A percentile compares a stretch with the other conserved stretches of the same genome.
phyloP scores from a whole-genome alignment of 2,888 invertebrate genomes.

The Clistopyga incitator region DNA sequence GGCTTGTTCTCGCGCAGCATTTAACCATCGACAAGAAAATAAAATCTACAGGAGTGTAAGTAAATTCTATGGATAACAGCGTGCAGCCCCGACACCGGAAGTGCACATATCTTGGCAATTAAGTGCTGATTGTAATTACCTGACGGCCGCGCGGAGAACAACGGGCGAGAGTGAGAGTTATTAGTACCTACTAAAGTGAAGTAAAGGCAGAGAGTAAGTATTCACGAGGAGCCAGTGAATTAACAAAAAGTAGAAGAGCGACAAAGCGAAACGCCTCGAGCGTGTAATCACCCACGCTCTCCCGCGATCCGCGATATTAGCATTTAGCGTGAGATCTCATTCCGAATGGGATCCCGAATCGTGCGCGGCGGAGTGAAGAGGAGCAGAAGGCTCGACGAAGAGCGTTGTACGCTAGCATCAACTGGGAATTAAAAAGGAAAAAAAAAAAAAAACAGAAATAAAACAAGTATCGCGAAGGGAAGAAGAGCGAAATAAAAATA shows the following conservation, averaged over 20 bases:
- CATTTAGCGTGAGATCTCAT: constrained; percentile 71
- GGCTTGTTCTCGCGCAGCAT: neutral
- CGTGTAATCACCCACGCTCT: constrained; percentile 43
- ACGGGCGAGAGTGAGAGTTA: constrained; percentile 35
- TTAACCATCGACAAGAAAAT: neutral
- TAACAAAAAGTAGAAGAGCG: constrained; percentile 21
- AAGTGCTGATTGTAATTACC: constrained; percentile 58
- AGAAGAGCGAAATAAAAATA: constrained; percentile 15
- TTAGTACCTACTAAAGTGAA: constrained; percentile 40
- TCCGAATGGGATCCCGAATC: constrained; percentile 58
- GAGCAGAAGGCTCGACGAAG: neutral
- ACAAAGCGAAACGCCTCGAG: constrained; percentile 20
- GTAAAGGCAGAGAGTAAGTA: neutral
- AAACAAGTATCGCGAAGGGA: constrained; percentile 2
- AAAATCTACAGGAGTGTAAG: neutral
- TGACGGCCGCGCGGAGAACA: constrained; percentile 10
- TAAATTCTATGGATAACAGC: neutral
- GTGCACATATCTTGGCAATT: constrained; percentile 49
- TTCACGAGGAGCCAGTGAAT: constrained; percentile 27
- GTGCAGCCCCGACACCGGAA: constrained; percentile 52
- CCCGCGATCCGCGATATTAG: constrained; percentile 64
- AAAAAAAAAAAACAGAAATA: constrained; percentile 21
- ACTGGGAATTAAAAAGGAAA: constrained; percentile 34
- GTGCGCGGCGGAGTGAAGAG: constrained; percentile 1
- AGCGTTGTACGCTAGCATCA: neutral